phyloP scores from a whole-genome alignment of 2,797 vertebrate genomes.

The Varecia variegata region DNA sequence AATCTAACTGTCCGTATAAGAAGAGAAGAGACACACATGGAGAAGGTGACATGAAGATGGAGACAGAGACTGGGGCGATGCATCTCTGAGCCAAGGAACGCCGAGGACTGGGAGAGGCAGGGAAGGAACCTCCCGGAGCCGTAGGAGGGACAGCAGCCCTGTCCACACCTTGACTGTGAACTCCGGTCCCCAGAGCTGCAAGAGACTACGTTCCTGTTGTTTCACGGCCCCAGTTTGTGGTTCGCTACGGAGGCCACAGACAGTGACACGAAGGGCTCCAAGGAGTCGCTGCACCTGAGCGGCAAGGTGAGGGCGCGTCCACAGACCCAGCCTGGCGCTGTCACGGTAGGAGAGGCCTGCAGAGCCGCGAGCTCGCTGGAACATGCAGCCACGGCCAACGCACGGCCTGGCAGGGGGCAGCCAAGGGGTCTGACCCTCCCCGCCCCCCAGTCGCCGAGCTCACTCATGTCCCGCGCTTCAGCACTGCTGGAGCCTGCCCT shows the following conservation, averaged over 20 bases:
- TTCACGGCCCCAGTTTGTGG: background rate
- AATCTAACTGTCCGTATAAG: background rate
- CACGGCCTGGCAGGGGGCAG: rapidly evolving
- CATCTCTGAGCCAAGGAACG: background rate
- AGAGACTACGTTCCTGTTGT: too few relatives aligned
- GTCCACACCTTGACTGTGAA: background rate
- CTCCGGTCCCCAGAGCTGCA: background rate
- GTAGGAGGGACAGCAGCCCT: background rate
- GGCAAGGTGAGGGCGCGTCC: background rate
- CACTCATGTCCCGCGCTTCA: too few relatives aligned
- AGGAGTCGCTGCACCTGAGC: background rate
- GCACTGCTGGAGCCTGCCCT: background rate
- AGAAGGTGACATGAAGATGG: background rate
- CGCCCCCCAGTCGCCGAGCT: rapidly evolving
- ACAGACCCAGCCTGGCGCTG: background rate
- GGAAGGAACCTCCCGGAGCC: background rate
- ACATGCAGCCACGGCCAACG: background rate
- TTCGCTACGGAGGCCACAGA: background rate
- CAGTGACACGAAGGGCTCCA: background rate
- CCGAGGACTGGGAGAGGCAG: background rate
- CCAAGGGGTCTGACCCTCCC: background rate
- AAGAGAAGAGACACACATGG: background rate
- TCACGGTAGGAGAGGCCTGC: background rate
- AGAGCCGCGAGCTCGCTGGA: background rate
- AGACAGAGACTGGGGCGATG: background rate